Evolutionary conservation across 1,140 invertebrate genomes (phyloP).

Genomic region (Mizuhopecten yessoensis): DNA sequence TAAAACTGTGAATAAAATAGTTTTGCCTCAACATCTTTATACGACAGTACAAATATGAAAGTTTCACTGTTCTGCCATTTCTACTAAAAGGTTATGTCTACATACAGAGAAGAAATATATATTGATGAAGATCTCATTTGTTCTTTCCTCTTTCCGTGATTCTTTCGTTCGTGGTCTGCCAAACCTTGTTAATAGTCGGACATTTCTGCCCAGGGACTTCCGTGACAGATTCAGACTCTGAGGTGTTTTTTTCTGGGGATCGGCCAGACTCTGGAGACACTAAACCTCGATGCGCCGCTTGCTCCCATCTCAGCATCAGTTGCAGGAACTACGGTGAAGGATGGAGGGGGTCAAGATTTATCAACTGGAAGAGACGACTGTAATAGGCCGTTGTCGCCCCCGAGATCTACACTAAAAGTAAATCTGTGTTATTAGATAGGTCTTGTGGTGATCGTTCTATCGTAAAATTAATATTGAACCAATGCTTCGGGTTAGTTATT

Average conservation of each 20-base stretch:
- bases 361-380: background rate
- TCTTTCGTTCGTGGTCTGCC: background rate
- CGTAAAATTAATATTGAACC: slow-evolving; percentile 39
- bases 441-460: background rate
- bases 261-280: background rate
- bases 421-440: background rate
- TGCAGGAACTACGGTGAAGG: background rate
- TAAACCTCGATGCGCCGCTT: background rate
- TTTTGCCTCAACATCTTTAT: too few relatives aligned
- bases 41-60: too few relatives aligned
- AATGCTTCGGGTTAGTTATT: background rate
- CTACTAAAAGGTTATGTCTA: too few relatives aligned
- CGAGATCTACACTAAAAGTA: slow-evolving; percentile 11
- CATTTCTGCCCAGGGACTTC: background rate
- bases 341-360: background rate
- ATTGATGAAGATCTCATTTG: too few relatives aligned
- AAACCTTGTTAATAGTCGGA: slow-evolving; percentile 3
- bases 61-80: too few relatives aligned
- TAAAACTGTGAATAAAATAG: too few relatives aligned
- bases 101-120: too few relatives aligned
- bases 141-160: background rate
- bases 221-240: slow-evolving; percentile 13
- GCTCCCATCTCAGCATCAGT: background rate
- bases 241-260: background rate
- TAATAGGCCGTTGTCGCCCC: slow-evolving; percentile 5